Conservation (phyloP, 2,888 invertebrate species). For the Mantis religiosa region DNA sequence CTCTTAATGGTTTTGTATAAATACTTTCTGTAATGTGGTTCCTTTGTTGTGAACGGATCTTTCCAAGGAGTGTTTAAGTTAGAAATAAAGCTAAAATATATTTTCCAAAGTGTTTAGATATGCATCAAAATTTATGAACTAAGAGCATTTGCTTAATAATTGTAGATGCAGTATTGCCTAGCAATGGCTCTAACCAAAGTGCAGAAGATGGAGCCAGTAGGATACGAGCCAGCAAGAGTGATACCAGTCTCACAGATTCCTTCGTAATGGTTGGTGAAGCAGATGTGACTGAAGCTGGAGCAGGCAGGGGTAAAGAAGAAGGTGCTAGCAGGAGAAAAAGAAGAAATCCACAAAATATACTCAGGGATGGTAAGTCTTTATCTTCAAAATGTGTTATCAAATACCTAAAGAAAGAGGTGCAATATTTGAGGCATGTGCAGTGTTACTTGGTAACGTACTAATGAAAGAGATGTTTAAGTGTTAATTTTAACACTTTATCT, state of each 20-base stretch:
- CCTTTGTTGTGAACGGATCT: no score
- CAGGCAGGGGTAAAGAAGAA: conserved; percentile 29
- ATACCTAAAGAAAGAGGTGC: not conserved
- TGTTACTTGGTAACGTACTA: no score
- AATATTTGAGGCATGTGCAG: no score
- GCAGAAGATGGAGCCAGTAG: conserved; percentile 35
- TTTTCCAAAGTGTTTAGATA: no score
- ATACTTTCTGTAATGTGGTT: no score
- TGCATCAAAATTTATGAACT: not conserved
- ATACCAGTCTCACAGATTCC: conserved; percentile 85
- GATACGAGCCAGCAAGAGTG: conserved; percentile 81
- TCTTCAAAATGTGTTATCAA: not conserved
- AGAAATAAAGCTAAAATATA: no score
- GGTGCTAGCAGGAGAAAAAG: conserved; percentile 31
- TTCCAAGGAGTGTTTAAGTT: no score
- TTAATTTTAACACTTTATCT: no score
- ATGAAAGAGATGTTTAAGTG: no score
- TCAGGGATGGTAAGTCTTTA: conserved; percentile 43
- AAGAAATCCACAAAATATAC: conserved; percentile 44
- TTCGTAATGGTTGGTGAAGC: conserved; percentile 72
- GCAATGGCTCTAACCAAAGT: not conserved
- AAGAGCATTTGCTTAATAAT: not conserved
- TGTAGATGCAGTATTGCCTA: not conserved
- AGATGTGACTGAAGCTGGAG: conserved; percentile 40
- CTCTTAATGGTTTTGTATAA: no score